Percentiles rank a stretch among this genome's conserved stretches.
These are phyloP conservation scores for Eulithis testata DNA, from an alignment of 2,888 invertebrate genomes.

Conservation along the genomic window DNA sequence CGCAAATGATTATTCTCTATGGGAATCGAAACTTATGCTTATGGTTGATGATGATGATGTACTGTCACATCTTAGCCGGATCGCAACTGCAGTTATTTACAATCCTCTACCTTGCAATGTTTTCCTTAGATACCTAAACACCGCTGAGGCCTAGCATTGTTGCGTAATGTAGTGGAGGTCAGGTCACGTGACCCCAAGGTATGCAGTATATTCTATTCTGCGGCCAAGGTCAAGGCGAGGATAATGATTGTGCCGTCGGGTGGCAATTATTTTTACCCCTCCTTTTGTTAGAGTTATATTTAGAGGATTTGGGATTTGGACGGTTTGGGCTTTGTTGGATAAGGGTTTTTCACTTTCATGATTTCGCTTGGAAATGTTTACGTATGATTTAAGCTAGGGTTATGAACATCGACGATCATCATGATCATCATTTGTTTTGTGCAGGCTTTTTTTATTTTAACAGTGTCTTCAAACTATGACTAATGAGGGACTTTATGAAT, in stretches of 20 bases:
- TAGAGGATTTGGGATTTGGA: conserved; percentile 25
- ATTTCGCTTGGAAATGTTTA: conserved; percentile 10
- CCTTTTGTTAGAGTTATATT: conserved; percentile 25
- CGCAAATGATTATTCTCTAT: too few relatives aligned
- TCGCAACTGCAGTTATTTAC: neutral
- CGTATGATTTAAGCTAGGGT: neutral
- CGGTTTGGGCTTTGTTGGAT: conserved; percentile 15
- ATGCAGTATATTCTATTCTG: too few relatives aligned
- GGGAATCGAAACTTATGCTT: too few relatives aligned
- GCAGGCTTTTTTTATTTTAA: too few relatives aligned
- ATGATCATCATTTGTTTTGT: too few relatives aligned
- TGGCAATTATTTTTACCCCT: conserved; percentile 35
- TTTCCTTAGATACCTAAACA: conserved; percentile 1
- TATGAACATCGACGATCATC: too few relatives aligned
- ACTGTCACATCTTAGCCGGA: too few relatives aligned
- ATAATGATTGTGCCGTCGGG: conserved; percentile 25
- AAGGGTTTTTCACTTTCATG: conserved; percentile 11
- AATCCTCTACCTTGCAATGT: neutral
- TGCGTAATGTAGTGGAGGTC: conserved; percentile 1
- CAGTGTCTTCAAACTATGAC: too few relatives aligned
- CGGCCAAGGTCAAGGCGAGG: conserved; percentile 25
- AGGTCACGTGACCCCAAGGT: conserved; percentile 17
- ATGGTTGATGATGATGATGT: too few relatives aligned
- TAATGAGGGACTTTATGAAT: too few relatives aligned
- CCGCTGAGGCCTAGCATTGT: neutral